Evolutionary conservation across 92 coral and sea anemone species (phyloP), one percentile per base, ranked within the genome.

Genomic region (Zoanthus gigantus): DNA sequence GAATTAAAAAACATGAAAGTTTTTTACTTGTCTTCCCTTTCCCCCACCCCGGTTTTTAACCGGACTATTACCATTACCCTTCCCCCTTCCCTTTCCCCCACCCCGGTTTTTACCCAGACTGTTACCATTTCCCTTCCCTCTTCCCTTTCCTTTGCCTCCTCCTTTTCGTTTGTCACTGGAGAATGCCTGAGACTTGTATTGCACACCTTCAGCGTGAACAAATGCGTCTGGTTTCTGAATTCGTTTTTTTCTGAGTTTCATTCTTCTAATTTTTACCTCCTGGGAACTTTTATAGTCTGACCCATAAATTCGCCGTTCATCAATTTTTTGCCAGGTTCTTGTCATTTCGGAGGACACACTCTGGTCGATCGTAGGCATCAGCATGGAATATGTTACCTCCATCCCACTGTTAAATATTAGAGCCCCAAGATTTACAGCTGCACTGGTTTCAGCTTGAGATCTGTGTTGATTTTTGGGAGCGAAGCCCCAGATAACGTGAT

Each of bases 401-500:
- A 30, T 67, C 0, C 90, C 90, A 11, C 83, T 46, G 60, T 78
- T 87, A 57, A 66, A 78, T 28, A 34, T 30, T 1, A 87, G 17
- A 7, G 77, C 86, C 0, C 79, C 85, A 15, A 87, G 31, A 18
- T 77, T 67, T 5, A 69, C 57, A 0, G 90, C 90, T 0, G 16
- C 30, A 37, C 60, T 79, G 6, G 71, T 42, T 16, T 87, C 86
- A 0, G 47, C 9, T 1, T 77, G 14, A 0, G 90, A 87, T 17
- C 32, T 87, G 45, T 8, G 53, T 58, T 37, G 83, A 2, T 92
- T 89, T 50, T 92, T 92, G 0, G 92, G 79, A 4, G 95, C 90
- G 5, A 79, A 4, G 16, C 86, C 82, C 95, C 95, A 92, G 15
- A 92, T 89, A 3, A 92, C 77, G 46, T 89, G 91, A 47, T 92